phyloP scores from a whole-genome alignment of 2,888 invertebrate species.

The Sceliomorpha sp. region DNA sequence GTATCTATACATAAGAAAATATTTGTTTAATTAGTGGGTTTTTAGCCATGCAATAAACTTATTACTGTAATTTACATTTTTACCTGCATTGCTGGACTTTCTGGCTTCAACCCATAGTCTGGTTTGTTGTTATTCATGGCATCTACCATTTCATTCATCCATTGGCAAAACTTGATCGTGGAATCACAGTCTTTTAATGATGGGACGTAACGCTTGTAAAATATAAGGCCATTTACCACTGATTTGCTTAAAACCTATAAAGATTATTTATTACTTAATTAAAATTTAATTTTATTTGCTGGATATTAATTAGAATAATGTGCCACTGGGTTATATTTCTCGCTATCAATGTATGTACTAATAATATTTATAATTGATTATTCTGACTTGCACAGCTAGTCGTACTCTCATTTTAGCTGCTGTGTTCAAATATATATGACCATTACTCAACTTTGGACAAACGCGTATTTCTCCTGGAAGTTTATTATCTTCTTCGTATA shows the following conservation, averaged over 20 bases:
- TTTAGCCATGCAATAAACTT: not conserved
- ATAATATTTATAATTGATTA: too few relatives aligned
- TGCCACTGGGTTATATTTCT: too few relatives aligned
- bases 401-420: constrained; percentile 23
- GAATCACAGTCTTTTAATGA: not conserved
- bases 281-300: too few relatives aligned
- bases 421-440: constrained; percentile 17
- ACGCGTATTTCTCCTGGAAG: constrained; percentile 7
- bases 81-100: not conserved
- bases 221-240: not conserved
- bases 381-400: constrained; percentile 23
- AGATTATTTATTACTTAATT: not conserved
- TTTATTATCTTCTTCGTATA: constrained; percentile 7
- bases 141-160: not conserved
- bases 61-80: not conserved
- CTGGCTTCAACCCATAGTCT: not conserved
- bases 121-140: not conserved
- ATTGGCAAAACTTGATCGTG: constrained; percentile 1
- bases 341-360: too few relatives aligned
- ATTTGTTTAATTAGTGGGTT: not conserved
- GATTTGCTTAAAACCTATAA: constrained; percentile 1
- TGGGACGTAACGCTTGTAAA: constrained; percentile 7
- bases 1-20: constrained; percentile 8
- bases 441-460: constrained; percentile 18
- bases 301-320: too few relatives aligned